Percentiles rank a stretch among this genome's conserved stretches.
Evolutionary conservation across 92 coral and sea anemone species (phyloP).

Genomic region (Metridium senile): DNA sequence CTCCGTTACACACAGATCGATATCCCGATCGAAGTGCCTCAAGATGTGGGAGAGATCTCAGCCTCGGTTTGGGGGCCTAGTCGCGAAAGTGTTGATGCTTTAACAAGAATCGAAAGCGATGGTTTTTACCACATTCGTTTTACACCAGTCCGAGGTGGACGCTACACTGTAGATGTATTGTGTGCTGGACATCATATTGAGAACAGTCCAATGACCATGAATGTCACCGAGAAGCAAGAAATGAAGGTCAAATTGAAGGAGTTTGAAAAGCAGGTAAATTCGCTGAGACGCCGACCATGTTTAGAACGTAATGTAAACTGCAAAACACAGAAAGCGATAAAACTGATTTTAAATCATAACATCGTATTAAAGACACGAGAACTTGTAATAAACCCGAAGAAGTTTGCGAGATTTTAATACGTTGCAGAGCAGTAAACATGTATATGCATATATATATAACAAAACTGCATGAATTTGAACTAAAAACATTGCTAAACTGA

Average conservation of each 20-base stretch:
- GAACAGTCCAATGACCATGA: slow-evolving; percentile 83
- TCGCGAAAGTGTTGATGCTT: slow-evolving; percentile 58
- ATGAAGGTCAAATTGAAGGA: slow-evolving; percentile 71
- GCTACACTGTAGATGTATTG: slow-evolving; percentile 77
- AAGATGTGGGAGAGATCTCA: slow-evolving; percentile 67
- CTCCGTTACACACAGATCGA: slow-evolving; percentile 34
- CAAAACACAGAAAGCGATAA: no score
- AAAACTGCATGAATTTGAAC: no score
- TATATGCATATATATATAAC: no score
- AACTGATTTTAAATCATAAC: no score
- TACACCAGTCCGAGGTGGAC: slow-evolving; percentile 63
- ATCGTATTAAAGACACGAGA: no score
- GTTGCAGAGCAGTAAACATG: no score
- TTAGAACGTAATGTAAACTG: no score
- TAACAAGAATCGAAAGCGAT: slow-evolving; percentile 61
- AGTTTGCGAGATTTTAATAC: no score
- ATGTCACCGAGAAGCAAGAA: slow-evolving; percentile 53
- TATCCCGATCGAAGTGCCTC: slow-evolving; percentile 80
- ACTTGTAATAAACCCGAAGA: no score
- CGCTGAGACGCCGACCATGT: no score
- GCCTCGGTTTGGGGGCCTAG: slow-evolving; percentile 71
- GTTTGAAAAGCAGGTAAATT: slow-evolving; percentile 70
- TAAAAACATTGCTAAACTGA: no score
- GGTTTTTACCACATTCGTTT: slow-evolving; percentile 78
- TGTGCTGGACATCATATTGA: slow-evolving; percentile 74